Evolutionary conservation across 1,140 invertebrate genomes (phyloP), one percentile per base, ranked within the genome.

Genomic region (Scaptomyza graminum): DNA sequence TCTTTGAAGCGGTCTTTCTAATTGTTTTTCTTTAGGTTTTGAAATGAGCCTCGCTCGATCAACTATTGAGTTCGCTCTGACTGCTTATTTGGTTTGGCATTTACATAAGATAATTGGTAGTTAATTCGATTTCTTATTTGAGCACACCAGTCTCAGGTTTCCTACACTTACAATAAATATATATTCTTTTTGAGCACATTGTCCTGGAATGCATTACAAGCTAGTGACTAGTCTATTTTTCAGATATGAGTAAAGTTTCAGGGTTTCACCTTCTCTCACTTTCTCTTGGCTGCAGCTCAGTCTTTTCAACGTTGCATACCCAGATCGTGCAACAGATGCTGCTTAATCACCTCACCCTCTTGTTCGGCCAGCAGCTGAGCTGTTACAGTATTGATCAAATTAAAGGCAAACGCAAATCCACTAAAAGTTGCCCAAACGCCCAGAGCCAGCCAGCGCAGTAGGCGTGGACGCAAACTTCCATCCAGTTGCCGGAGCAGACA

Each of bases 401-500:
- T 99, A 94, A 97, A 99, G 69, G 97, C 94, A 60, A 99, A 94
- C 31, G 97, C 97, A 92, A 99, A 98, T 18, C 97, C 94, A 8
- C 96, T 97, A 92, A 97, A 98, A 0, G 96, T 95, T 0, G 96
- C 95, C 93, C 98, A 99, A 1, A 98, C 95, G 12, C 96, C 96
- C 5, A 99, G 92, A 1, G 97, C 97, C 56, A 98, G 94, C 97
- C 97, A 99, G 96, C 98, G 98, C 49, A 98, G 93, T 37, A 98
- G 93, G 76, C 98, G 96, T 91, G 98, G 97, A 92, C 98, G 96
- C 0, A 98, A 93, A 56, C 97, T 95, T 85, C 97, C 96, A 43
- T 98, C 97, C 91, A 99, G 97, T 93, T 99, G 98, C 92, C 98
- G 98, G 57, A 99, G 93, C 11, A 99, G 97, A 15, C 99, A 93